Base-by-base conservation (phyloP, 92 coral and sea anemone genomes). In the Heteractis magnifica region DNA sequence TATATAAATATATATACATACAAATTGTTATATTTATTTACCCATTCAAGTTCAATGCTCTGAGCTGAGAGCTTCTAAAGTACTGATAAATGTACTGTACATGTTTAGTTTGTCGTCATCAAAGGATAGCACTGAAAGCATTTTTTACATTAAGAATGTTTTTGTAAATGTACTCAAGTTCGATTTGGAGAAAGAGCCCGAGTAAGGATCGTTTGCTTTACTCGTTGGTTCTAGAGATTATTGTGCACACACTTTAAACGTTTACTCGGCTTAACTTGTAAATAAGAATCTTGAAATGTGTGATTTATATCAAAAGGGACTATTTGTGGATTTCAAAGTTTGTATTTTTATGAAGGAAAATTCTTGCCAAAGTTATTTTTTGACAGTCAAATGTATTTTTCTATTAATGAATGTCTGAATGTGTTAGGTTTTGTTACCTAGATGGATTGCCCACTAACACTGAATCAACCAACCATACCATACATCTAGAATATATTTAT, bases 401-500 rank as follows among this genome's bases (percentile, higher is more conserved):
- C 64, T 76, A 53, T 49, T 18, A 51, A 48, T 51, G 52, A 76
- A 76, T 74, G 56, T 23, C 5, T 9, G 19, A 19, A 7, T 5
- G 53, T 75, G 16, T 52, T 12, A 52, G 20, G 55, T 75, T 75
- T 48, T 34, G 56, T 76, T 53, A 4, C 79, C 49, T 71, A 71
- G 18, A 49, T 23, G 56, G 48, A 10, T 68, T 68, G 85, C 78
- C 70, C 89, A 91, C 49, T 34, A 34, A 34, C 44, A 34, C 44
- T 34, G 44, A 1, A 34, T 34, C 3, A 68, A 18, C 71, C 71
- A 64, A 68, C 90, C 91, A 79, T 88, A 82, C 86, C 72, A 72
- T 60, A 92, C 79, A 81, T 77, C 76, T 86, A 84, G 86, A 85
- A 89, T 90, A 89, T 90, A 90, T 90, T 87, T 84, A 92, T 83